Evolutionary conservation across 23 tunicate species (phyloP).

Genomic region (Aplidium turbinatum): DNA sequence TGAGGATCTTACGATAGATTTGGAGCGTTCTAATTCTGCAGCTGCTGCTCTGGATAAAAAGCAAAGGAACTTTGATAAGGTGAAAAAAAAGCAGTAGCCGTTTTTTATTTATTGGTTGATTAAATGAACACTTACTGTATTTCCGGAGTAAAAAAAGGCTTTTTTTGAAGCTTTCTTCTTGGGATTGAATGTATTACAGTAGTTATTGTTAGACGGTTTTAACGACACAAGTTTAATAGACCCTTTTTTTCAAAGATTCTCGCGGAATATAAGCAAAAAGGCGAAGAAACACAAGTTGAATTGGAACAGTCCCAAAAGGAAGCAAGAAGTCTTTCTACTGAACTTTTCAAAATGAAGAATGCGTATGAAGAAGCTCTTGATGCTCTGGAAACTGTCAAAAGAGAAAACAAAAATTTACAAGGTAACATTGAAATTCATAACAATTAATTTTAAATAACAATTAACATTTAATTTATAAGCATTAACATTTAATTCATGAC

Average conservation of each 20-base stretch:
- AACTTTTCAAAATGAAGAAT: constrained; percentile 97
- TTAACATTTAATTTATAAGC: too few relatives aligned
- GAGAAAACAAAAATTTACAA: constrained; percentile 97
- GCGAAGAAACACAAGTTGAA: constrained; percentile 89
- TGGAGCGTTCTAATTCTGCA: constrained; percentile 87
- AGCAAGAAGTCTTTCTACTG: constrained; percentile 95
- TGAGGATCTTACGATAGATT: constrained; percentile 89
- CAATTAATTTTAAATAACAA: too few relatives aligned
- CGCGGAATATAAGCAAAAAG: constrained; percentile 91
- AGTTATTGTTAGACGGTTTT: too few relatives aligned
- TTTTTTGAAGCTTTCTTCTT: too few relatives aligned
- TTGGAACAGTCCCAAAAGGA: constrained; percentile 97
- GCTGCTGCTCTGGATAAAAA: constrained; percentile 92
- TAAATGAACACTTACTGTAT: too few relatives aligned
- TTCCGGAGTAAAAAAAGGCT: too few relatives aligned
- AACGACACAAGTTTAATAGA: neutral
- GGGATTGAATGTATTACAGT: too few relatives aligned
- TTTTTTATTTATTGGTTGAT: too few relatives aligned
- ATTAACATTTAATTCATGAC: too few relatives aligned
- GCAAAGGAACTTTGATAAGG: constrained; percentile 69
- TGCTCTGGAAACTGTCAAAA: constrained; percentile 90
- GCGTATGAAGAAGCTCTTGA: constrained; percentile 98
- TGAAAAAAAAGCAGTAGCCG: too few relatives aligned
- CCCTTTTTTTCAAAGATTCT: constrained; percentile 42
- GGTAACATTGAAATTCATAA: constrained; percentile 45